A percentile compares a stretch with the other conserved stretches of the same genome.
These are phyloP conservation scores for Pygoscelis antarcticus DNA, from an alignment of 2,113 vertebrate genomes.

Conservation along the genomic window DNA sequence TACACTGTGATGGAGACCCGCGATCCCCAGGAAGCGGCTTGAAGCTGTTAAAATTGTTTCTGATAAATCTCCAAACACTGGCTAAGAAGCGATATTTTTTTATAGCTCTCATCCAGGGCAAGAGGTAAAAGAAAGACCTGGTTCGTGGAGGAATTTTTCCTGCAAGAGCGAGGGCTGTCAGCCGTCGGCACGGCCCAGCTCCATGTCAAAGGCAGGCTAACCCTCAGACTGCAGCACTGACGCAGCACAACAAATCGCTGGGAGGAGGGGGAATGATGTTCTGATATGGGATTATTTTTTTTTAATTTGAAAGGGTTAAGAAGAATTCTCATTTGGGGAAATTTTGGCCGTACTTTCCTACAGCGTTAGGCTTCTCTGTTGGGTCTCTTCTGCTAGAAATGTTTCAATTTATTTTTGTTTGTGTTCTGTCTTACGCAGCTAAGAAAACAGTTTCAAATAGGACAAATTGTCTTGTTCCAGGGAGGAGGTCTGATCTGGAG, in stretches of 20 bases:
- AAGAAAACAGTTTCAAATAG: conserved; percentile 67
- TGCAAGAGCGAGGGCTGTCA: rapidly evolving
- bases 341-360: not conserved
- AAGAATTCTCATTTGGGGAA: not conserved
- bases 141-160: not conserved
- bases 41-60: not conserved
- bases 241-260: not conserved
- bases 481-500: conserved; percentile 15
- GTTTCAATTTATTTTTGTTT: conserved; percentile 61
- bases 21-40: not conserved
- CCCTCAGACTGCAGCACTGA: not conserved
- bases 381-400: conserved; percentile 17
- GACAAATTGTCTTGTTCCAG: conserved; percentile 60
- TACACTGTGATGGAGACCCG: rapidly evolving
- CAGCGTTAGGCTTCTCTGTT: conserved; percentile 1
- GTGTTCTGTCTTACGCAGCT: conserved; percentile 58
- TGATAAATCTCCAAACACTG: not conserved
- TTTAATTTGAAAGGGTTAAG: not conserved
- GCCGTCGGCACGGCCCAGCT: not conserved
- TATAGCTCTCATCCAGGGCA: not conserved
- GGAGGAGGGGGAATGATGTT: not conserved
- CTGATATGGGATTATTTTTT: not conserved
- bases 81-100: not conserved
- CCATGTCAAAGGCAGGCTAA: not conserved
- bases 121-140: not conserved